Evolutionary conservation across 2,113 vertebrate genomes (phyloP).

Genomic region (Accipiter virgatus): DNA sequence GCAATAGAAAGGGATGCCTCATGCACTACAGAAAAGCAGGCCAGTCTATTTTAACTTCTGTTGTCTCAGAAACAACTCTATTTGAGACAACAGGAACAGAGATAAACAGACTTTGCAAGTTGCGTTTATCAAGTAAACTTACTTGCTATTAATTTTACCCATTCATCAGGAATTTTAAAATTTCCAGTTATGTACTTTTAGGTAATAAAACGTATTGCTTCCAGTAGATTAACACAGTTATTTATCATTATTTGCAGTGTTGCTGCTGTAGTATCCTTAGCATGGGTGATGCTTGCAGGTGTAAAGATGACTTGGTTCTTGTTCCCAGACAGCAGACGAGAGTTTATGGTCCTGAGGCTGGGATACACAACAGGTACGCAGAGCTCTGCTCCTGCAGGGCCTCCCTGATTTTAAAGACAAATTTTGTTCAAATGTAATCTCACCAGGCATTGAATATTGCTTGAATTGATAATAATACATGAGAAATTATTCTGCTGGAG

Average conservation of each 20-base stretch:
- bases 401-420: not conserved
- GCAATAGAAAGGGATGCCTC: not conserved
- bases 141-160: not conserved
- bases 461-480: not conserved
- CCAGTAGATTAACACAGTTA: not conserved
- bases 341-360: not conserved
- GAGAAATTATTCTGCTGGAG: not conserved
- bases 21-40: not conserved
- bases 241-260: not conserved
- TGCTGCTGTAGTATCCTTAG: not conserved
- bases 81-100: not conserved
- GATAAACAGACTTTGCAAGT: not conserved
- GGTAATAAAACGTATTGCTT: not conserved
- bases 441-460: not conserved
- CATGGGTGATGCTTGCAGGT: not conserved
- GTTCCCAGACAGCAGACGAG: not conserved
- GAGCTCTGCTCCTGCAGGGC: not conserved
- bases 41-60: not conserved
- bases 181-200: not conserved
- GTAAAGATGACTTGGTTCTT: not conserved
- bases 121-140: not conserved
- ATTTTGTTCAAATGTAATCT: not conserved
- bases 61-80: not conserved
- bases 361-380: fast-evolving
- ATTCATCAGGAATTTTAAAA: not conserved